Conservation (phyloP, 2,113 vertebrate species). For the Xyrauchen texanus region DNA sequence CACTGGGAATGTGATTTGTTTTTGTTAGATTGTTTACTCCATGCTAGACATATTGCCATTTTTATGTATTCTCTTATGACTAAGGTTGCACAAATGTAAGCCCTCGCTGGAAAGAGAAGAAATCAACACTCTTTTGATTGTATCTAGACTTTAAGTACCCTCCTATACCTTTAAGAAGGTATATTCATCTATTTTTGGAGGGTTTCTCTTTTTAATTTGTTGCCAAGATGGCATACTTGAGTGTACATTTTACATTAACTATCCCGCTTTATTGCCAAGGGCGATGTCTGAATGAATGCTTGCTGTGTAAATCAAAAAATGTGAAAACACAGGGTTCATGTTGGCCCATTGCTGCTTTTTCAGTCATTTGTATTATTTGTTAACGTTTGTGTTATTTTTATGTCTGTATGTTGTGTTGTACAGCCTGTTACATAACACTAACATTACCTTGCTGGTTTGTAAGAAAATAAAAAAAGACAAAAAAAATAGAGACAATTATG, state of each 20-base stretch:
- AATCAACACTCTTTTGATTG: constrained; percentile 57
- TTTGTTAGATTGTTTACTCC: constrained; percentile 28
- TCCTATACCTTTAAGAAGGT: constrained; percentile 53
- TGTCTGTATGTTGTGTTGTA: constrained; percentile 70
- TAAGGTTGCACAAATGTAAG: constrained; percentile 47
- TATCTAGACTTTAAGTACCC: constrained; percentile 46
- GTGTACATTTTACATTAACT: constrained; percentile 37
- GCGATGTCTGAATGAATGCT: constrained; percentile 52
- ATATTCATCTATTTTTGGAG: constrained; percentile 25
- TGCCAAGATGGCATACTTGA: constrained; percentile 61
- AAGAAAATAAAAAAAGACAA: constrained; percentile 67
- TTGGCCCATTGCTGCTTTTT: constrained; percentile 77
- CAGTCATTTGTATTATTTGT: constrained; percentile 66
- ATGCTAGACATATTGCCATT: constrained; percentile 37
- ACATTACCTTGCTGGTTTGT: constrained; percentile 79
- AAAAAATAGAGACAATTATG: constrained; percentile 66
- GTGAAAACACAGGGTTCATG: constrained; percentile 74
- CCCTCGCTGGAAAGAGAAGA: constrained; percentile 29
- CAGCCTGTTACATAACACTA: constrained; percentile 79
- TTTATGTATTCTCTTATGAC: constrained; percentile 48
- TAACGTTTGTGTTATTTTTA: constrained; percentile 49
- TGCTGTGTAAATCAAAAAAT: constrained; percentile 69
- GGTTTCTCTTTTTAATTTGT: constrained; percentile 45
- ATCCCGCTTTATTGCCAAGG: constrained; percentile 51
- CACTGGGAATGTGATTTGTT: constrained; percentile 63